Base-by-base conservation (phyloP, 2,797 vertebrate species). In the Pipistrellus nathusii region DNA sequence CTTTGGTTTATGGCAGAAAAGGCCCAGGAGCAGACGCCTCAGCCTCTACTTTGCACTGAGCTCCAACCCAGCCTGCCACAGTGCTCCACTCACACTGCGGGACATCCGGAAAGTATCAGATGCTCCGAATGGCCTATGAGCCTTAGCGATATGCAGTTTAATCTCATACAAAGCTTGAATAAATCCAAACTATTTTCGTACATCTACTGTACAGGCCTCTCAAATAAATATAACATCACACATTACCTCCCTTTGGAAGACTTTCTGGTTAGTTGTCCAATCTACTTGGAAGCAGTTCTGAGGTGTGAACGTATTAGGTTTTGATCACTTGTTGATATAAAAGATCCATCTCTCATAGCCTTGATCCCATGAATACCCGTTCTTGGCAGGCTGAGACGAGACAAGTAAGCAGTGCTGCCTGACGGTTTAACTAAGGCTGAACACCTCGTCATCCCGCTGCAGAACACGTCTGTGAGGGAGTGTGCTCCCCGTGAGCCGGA, bases 231-330 rank as follows among this genome's bases (percentile, higher is more conserved):
- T 23, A 85, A 92, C 68, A 64, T 27, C 21, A 59, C 62, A 46
- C 57, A 86, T 93, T 94, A 95, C 90, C 92, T 96, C 82, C 94
- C 78, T 85, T 83, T 80, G 78, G 88, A 95, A 95, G 91, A 86
- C 73, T 93, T 92, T 95, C 87, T 92, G 48, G 48, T 53, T 96
- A 88, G 78, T 88, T 55, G 95, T 90, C 62, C 71, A 92, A 85
- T 95, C 73, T 94, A 72, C 93, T 66, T 85, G 75, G 84, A 85
- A 95, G 94, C 82, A 91, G 91, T 95, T 96, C 30, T 85, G 51
- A 95, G 87, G 87, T 83, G 12, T 77, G 83, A 91, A 92, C 91
- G 59, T 85, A 87, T 93, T 78, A 92, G 69, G 59, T 87, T 93
- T 89, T 90, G 91, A 82, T 94, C 85, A 96, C 66, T 44, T 90